A percentile compares a stretch with the other conserved stretches of the same genome.
Evolutionary conservation across 2,888 invertebrate genomes (phyloP).

Genomic region (Drosophila cracens): DNA sequence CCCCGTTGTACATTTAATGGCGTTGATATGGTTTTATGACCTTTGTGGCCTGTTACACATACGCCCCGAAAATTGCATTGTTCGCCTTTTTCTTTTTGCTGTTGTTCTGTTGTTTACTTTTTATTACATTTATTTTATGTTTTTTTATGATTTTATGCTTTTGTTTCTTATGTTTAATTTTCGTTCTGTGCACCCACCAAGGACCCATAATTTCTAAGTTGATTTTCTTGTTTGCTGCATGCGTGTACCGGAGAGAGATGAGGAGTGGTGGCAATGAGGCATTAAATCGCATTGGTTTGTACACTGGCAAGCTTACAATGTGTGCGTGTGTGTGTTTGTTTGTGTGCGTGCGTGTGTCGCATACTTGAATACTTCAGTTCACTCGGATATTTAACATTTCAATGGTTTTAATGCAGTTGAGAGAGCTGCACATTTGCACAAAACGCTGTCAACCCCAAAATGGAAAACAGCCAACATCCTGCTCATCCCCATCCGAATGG

Average conservation of each 20-base stretch:
- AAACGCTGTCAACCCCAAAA: constrained; percentile 32
- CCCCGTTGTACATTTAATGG: constrained; percentile 80
- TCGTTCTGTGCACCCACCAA: constrained; percentile 64
- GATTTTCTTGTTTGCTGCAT: constrained; percentile 78
- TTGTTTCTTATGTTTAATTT: constrained; percentile 59
- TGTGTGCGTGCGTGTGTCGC: neutral
- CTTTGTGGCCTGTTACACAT: constrained; percentile 82
- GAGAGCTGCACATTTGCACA: constrained; percentile 36
- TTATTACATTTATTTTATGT: constrained; percentile 79
- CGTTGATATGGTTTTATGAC: constrained; percentile 84
- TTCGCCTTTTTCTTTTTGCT: constrained; percentile 63
- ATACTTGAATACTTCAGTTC: constrained; percentile 24
- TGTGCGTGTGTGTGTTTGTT: neutral
- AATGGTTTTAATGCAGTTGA: constrained; percentile 43
- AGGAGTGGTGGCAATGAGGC: constrained; percentile 12
- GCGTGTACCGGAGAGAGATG: neutral
- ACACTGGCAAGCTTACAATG: constrained; percentile 12
- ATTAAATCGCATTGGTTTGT: constrained; percentile 37
- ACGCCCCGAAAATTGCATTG: constrained; percentile 79
- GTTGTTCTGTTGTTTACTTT: constrained; percentile 29
- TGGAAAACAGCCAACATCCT: neutral
- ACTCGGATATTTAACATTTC: constrained; percentile 50
- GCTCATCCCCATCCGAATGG: neutral
- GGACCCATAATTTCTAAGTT: constrained; percentile 83
- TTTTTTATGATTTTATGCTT: constrained; percentile 75